Conservation (phyloP, 2,888 invertebrate genomes). For the Eulithis testata region DNA sequence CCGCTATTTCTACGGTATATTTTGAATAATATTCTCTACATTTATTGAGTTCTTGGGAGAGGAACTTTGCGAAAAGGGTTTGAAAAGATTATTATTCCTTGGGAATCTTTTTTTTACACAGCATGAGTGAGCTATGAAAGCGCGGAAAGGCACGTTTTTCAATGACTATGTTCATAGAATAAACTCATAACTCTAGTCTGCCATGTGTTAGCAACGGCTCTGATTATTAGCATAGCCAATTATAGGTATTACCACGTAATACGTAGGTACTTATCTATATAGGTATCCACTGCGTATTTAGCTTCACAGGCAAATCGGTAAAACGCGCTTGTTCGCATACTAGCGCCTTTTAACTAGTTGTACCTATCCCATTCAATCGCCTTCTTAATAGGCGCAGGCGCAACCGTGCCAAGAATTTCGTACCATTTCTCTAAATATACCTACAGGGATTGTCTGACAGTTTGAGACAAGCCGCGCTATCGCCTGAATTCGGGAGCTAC, state of each 20-base stretch:
- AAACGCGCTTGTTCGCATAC: not conserved
- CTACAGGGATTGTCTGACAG: slow-evolving; percentile 2
- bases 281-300: slow-evolving; percentile 4
- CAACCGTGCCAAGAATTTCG: slow-evolving; percentile 46
- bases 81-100: not conserved
- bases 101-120: not conserved
- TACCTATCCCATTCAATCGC: slow-evolving; percentile 1
- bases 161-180: not conserved
- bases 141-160: not conserved
- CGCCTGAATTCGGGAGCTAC: not conserved
- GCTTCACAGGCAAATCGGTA: not conserved
- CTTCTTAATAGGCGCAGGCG: slow-evolving; percentile 20
- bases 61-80: slow-evolving; percentile 3
- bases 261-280: too few relatives aligned
- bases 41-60: slow-evolving; percentile 19
- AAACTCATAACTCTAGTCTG: too few relatives aligned
- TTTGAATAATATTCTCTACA: slow-evolving; percentile 46
- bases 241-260: too few relatives aligned
- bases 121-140: too few relatives aligned
- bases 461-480: not conserved
- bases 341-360: slow-evolving; percentile 5
- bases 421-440: slow-evolving; percentile 1
- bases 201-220: not conserved
- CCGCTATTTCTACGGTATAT: slow-evolving; percentile 52
- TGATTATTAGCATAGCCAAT: not conserved